Evolutionary conservation across 2,113 vertebrate genomes (phyloP).

Genomic region (Rhegmatorhina hoffmannsi): DNA sequence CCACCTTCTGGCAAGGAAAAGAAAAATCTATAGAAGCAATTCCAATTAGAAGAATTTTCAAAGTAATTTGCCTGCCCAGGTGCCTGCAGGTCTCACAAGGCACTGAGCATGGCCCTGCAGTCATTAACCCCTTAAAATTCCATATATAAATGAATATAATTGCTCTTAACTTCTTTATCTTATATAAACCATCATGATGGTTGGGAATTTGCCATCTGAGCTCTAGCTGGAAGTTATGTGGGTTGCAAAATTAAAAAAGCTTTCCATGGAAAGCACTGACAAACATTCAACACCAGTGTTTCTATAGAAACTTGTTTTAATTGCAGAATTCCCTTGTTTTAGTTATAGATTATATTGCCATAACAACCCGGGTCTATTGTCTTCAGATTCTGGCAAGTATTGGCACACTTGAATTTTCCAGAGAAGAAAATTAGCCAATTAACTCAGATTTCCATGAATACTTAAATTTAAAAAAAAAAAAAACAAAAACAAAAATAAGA

Average conservation of each 20-base stretch:
- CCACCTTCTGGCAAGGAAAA: not conserved
- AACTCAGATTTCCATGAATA: not conserved
- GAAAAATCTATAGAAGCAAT: not conserved
- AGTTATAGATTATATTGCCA: not conserved
- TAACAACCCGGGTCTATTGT: not conserved
- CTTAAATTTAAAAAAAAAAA: not conserved
- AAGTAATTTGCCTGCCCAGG: not conserved
- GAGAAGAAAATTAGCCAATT: not conserved
- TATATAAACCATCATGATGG: not conserved
- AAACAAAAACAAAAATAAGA: no score
- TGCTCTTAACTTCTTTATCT: not conserved
- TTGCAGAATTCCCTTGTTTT: not conserved
- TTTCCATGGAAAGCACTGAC: not conserved
- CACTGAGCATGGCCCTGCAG: not conserved
- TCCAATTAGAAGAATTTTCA: not conserved
- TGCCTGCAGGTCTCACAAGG: not conserved
- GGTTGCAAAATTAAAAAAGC: not conserved
- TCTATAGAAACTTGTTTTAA: not conserved
- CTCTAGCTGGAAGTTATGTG: not conserved
- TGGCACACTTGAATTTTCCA: not conserved
- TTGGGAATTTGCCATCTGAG: not conserved
- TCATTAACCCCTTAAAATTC: not conserved
- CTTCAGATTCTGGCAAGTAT: not conserved
- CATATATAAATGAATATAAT: not conserved
- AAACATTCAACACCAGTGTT: not conserved